Evolutionary conservation across 2,888 invertebrate species (phyloP).

Genomic region (Euzetes globulus): DNA sequence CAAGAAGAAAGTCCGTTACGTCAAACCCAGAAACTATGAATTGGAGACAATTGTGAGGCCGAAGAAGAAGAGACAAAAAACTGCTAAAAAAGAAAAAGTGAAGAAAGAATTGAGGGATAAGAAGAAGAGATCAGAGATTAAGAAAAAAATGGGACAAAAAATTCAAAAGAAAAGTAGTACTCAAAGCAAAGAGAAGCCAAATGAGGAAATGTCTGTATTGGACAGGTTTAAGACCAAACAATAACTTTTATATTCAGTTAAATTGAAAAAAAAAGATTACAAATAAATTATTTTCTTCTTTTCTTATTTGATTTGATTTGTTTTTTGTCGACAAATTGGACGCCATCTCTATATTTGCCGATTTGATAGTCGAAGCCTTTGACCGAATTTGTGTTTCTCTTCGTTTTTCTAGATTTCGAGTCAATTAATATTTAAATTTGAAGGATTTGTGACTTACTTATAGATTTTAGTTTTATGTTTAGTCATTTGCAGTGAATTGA

Average conservation of each 20-base stretch:
- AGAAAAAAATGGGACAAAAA: constrained; percentile 36
- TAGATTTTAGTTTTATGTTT: constrained; percentile 13
- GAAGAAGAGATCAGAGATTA: constrained; percentile 29
- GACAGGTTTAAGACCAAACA: constrained; percentile 36
- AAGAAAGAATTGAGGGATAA: constrained; percentile 36
- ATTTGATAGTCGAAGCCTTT: constrained; percentile 36
- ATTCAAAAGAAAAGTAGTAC: constrained; percentile 24
- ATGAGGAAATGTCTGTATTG: constrained; percentile 26
- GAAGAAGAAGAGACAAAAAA: constrained; percentile 37
- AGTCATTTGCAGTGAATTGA: not conserved
- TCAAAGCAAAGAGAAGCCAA: constrained; percentile 1
- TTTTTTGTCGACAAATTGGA: constrained; percentile 34
- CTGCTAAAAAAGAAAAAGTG: constrained; percentile 35
- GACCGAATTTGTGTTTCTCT: constrained; percentile 28
- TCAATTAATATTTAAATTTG: not conserved
- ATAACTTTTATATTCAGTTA: not conserved
- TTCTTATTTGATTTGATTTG: constrained; percentile 5
- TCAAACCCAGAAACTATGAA: not conserved
- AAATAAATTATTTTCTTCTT: not conserved
- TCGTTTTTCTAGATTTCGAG: not conserved
- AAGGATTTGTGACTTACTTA: not conserved
- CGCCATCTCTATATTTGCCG: constrained; percentile 34
- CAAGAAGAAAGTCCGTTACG: constrained; percentile 3
- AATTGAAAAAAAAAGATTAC: not conserved
- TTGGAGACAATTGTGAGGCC: constrained; percentile 30